These are phyloP conservation scores for Excalfactoria chinensis DNA, from an alignment of 2,113 vertebrate species.

Conservation along the genomic window DNA sequence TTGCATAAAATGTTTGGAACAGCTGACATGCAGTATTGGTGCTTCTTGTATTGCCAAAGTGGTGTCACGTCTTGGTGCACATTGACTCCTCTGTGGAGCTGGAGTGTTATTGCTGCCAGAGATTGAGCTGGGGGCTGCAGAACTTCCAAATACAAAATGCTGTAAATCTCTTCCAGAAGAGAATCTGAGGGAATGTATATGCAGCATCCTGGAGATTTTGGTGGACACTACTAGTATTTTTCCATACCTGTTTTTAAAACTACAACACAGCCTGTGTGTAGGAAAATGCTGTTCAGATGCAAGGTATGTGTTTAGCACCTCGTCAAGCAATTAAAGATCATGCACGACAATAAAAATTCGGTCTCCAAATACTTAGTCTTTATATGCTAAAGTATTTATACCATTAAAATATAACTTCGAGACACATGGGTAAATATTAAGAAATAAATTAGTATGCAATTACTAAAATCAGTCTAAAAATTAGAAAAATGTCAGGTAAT, in stretches of 20 bases:
- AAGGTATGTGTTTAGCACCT: not conserved
- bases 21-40: conserved; percentile 1
- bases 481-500: conserved; percentile 2
- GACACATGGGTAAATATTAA: not conserved
- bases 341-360: not conserved
- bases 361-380: not conserved
- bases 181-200: not conserved
- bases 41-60: conserved; percentile 7
- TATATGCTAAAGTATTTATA: not conserved
- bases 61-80: conserved; percentile 13
- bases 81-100: not conserved
- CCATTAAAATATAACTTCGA: conserved; percentile 2
- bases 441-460: not conserved
- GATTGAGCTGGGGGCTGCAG: conserved; percentile 29
- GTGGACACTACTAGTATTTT: not conserved
- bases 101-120: conserved; percentile 48
- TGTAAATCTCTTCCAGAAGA: conserved; percentile 1
- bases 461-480: conserved; percentile 32
- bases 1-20: conserved; percentile 39
- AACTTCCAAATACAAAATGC: not conserved
- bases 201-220: not conserved
- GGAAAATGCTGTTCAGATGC: not conserved
- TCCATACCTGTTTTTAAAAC: not conserved
- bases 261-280: not conserved
- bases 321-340: conserved; percentile 6